Base-by-base conservation (phyloP, 2,113 vertebrate genomes). In the Neodon shergylaensis region DNA sequence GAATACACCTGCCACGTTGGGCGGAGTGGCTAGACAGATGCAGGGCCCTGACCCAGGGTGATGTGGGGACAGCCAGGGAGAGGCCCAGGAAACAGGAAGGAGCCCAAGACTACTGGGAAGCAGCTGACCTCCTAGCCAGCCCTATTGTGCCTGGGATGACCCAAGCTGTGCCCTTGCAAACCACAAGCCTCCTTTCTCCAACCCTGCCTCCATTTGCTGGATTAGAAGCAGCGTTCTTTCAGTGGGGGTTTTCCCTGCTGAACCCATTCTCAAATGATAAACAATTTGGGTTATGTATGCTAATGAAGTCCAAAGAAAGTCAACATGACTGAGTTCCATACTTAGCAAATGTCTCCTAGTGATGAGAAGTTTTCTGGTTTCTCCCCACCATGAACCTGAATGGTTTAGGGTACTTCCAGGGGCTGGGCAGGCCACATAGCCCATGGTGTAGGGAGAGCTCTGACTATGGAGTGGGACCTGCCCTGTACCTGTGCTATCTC, bases 1-100 rank as follows among this genome's bases (percentile, higher is more conserved):
- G 92, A 95, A 97, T 95, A 88, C 86, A 94, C 96, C 95, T 96
- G 86, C 96, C 94, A 54, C 92, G 39, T n/a, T 44, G 70, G 78
- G 39, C 85, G 77, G 39, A 73, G 74, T 24, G 73, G 73, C 33
- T 49, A 3, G 0, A 1, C 31, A 74, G 82, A 66, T 12, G 61
- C 42, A 90, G 79, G 74, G 74, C 19, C 76, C 70, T 24, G 33
- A 70, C 92, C 92, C 78, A 73, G 92, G 93, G 97, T 96, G 86
- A 97, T 2, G 0, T 68, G 44, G 85, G 94, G 92, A 90, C 77
- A 92, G 86, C 22, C 76, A 68, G 63, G 44, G 63, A 54, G 82
- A 65, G 28, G 79, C 66, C 13, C 26, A n/a, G 72, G 33, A 73
- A 77, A 36, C 83, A 78, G 74, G 58, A 92, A 88, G 52, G 86